Percentiles rank a stretch among this genome's conserved stretches.
Evolutionary conservation across 1,140 invertebrate genomes (phyloP).

Genomic region (Meloidogyne hapla): DNA sequence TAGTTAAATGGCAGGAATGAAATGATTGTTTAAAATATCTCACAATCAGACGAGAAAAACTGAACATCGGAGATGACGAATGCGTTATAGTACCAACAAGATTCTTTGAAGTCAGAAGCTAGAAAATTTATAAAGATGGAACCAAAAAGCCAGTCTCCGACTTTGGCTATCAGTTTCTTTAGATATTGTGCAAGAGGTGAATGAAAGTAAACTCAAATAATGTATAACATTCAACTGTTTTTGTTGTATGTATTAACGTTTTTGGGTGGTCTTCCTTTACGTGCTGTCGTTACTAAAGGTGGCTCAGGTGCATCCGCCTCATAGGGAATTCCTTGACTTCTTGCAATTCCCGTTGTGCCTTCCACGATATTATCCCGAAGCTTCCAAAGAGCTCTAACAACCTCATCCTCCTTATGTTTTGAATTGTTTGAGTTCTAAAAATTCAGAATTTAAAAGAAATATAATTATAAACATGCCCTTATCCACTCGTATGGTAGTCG

Average conservation of each 20-base stretch:
- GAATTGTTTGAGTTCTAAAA: background rate
- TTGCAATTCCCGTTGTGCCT: background rate
- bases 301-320: background rate
- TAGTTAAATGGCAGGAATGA: too few species aligned
- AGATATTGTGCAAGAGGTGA: background rate
- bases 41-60: too few species aligned
- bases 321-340: background rate
- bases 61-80: too few species aligned
- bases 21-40: too few species aligned
- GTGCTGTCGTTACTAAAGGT: background rate
- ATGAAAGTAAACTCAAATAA: background rate
- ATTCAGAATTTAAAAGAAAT: background rate
- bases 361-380: conserved; percentile 21
- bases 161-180: background rate
- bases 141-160: background rate
- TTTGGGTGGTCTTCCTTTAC: background rate
- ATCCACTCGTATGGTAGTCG: conserved; percentile 21
- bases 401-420: conserved; percentile 8
- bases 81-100: too few species aligned
- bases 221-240: background rate
- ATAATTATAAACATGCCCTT: background rate
- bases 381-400: conserved; percentile 18
- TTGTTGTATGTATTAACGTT: background rate
- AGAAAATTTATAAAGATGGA: too few species aligned
- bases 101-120: too few species aligned